These are phyloP conservation scores for Elmis aenea DNA, from an alignment of 2,888 invertebrate genomes.

Conservation along the genomic window DNA sequence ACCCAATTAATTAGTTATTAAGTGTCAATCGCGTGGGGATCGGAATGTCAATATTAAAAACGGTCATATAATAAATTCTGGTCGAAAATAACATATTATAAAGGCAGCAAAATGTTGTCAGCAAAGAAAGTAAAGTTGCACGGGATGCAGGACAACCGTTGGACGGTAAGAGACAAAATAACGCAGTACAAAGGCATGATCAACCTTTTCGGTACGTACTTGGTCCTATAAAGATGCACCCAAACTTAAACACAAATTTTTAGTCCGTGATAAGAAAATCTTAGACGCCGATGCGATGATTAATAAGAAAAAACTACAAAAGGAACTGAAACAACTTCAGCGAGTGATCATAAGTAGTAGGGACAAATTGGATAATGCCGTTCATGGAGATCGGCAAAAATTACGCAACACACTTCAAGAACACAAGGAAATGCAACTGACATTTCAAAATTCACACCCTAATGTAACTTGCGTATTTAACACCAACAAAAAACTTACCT, in stretches of 20 bases:
- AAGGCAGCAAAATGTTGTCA: slow-evolving; percentile 47
- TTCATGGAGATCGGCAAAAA: slow-evolving; percentile 56
- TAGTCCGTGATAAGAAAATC: slow-evolving; percentile 58
- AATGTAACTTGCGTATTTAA: slow-evolving; percentile 32
- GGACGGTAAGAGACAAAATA: slow-evolving; percentile 62
- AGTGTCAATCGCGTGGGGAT: too few relatives aligned
- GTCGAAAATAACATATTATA: too few relatives aligned
- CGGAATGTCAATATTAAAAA: too few relatives aligned
- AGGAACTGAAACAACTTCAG: slow-evolving; percentile 53
- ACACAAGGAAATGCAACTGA: slow-evolving; percentile 54
- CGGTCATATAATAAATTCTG: too few relatives aligned
- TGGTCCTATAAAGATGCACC: neutral
- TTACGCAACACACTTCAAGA: slow-evolving; percentile 54
- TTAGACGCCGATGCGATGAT: slow-evolving; percentile 52
- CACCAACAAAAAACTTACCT: neutral
- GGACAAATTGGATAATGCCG: slow-evolving; percentile 53
- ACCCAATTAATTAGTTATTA: too few relatives aligned
- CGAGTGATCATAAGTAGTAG: slow-evolving; percentile 54
- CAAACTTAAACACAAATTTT: slow-evolving; percentile 3
- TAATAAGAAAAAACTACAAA: slow-evolving; percentile 49
- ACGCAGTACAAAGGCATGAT: slow-evolving; percentile 61
- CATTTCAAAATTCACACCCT: slow-evolving; percentile 47
- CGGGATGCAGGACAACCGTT: slow-evolving; percentile 59
- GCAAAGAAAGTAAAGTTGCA: slow-evolving; percentile 56
- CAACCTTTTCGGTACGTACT: slow-evolving; percentile 55